Percentiles rank a stretch among this genome's conserved stretches.
Evolutionary conservation across 2,888 invertebrate species (phyloP).

Genomic region (Epiblema foenella): DNA sequence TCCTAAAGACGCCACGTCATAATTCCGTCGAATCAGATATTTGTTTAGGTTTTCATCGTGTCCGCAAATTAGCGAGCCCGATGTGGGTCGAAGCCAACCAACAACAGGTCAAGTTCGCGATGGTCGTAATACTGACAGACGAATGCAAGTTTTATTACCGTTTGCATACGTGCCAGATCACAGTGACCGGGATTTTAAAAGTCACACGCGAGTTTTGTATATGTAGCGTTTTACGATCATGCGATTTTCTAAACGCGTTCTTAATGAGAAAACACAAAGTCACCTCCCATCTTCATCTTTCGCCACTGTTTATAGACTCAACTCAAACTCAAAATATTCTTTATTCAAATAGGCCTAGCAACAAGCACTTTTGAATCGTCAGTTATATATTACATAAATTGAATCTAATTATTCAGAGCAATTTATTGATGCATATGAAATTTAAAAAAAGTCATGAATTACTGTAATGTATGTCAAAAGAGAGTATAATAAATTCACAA

Average conservation of each 20-base stretch:
- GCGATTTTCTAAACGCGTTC: conserved; percentile 4
- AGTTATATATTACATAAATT: no score
- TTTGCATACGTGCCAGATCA: conserved; percentile 4
- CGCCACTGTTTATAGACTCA: not conserved
- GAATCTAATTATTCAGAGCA: no score
- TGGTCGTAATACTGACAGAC: conserved; percentile 12
- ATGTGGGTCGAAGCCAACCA: conserved; percentile 55
- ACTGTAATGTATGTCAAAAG: no score
- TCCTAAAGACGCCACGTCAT: not conserved
- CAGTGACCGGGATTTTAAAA: not conserved
- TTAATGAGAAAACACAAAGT: conserved; percentile 3
- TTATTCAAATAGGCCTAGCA: no score
- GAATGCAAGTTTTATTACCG: conserved; percentile 28
- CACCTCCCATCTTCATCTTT: not conserved
- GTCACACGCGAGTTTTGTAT: conserved; percentile 11
- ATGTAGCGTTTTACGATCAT: conserved; percentile 5
- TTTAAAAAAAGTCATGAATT: no score
- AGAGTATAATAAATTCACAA: no score
- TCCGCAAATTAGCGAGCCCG: conserved; percentile 53
- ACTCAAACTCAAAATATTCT: no score
- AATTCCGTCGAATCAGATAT: not conserved
- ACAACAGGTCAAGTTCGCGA: conserved; percentile 66
- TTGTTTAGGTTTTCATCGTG: conserved; percentile 50
- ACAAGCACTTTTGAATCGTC: no score
- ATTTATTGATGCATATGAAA: no score